A percentile compares a stretch with the other conserved stretches of the same genome.
Conservation (phyloP, 2,797 vertebrate species). For the Numenius phaeopus region DNA sequence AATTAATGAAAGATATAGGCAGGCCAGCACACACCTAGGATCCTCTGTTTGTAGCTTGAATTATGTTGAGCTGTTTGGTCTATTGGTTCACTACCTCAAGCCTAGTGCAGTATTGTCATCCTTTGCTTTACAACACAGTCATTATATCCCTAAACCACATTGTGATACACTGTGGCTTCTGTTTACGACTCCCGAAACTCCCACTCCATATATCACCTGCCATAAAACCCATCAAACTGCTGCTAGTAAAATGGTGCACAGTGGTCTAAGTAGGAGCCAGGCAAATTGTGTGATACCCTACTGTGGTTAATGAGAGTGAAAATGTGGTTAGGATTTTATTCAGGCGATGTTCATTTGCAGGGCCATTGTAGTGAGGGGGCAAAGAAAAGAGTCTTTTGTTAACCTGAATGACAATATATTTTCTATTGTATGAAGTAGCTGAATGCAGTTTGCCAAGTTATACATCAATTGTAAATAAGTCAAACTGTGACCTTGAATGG, state of each 20-base stretch:
- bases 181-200: constrained; percentile 88
- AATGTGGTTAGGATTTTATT: constrained; percentile 87
- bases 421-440: constrained; percentile 77
- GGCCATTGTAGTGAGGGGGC: constrained; percentile 83
- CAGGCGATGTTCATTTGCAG: constrained; percentile 84
- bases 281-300: constrained; percentile 87
- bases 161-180: constrained; percentile 87
- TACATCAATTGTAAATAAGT: constrained; percentile 83
- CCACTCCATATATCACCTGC: constrained; percentile 89
- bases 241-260: constrained; percentile 87
- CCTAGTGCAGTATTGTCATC: constrained; percentile 83
- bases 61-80: constrained; percentile 83
- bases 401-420: constrained; percentile 83
- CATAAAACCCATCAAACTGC: constrained; percentile 87
- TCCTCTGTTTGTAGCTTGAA: constrained; percentile 76
- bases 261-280: constrained; percentile 85
- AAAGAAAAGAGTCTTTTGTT: constrained; percentile 83
- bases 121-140: constrained; percentile 86
- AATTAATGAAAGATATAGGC: constrained; percentile 78
- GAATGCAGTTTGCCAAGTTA: constrained; percentile 79
- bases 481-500: constrained; percentile 82
- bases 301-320: constrained; percentile 88
- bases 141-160: constrained; percentile 88
- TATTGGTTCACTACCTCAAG: constrained; percentile 82
- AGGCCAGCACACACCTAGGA: constrained; percentile 54